Evolutionary conservation across 2,113 vertebrate genomes (phyloP), one percentile per base, ranked within the genome.

Genomic region (Ibidorhyncha struthersii): DNA sequence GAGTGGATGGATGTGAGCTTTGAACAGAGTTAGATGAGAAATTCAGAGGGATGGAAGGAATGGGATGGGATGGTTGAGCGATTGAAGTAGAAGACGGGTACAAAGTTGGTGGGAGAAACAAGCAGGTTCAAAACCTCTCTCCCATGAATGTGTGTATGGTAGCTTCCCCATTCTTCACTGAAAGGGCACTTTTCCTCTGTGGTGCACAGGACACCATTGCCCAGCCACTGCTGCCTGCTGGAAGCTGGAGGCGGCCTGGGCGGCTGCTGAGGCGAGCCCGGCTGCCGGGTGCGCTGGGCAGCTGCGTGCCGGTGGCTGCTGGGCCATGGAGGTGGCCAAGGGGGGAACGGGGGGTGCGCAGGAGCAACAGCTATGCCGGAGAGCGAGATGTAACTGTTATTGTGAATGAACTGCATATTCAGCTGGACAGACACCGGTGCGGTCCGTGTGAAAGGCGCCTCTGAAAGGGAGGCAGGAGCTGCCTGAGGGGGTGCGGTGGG

Each of bases 101-200:
- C 34, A 41, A 36, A 58, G 52, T 2, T 14, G 80, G 29, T 45
- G n/a, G 32, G 36, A 56, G 6, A 16, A 66, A 34, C 45, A 67
- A 66, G 17, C 13, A 36, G 12, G 56, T 21, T 71, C 43, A 53
- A 72, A 53, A 38, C 21, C 18, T 18, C 30, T 82, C 27, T 45
- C 15, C 58, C 1, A 1, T 1, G 8, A 66, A 53, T 34, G 4
- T 3, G 7, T 4, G 10, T 34, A 21, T 4, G 13, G 38, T 5
- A 10, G 14, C 21, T 79, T 47, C 41, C 14, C 25, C 20, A 49
- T 4, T 71, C 66, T 71, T 36, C 50, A 6, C 43, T 41, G 10
- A 23, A 52, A 70, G 25, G 18, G 36, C 11, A 3, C 36, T 71
- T 65, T 52, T 21, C 30, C 4, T 25, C 20, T 2, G 2, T 9